phyloP scores from a whole-genome alignment of 2,113 vertebrate species.

The Pleuronectes platessa region DNA sequence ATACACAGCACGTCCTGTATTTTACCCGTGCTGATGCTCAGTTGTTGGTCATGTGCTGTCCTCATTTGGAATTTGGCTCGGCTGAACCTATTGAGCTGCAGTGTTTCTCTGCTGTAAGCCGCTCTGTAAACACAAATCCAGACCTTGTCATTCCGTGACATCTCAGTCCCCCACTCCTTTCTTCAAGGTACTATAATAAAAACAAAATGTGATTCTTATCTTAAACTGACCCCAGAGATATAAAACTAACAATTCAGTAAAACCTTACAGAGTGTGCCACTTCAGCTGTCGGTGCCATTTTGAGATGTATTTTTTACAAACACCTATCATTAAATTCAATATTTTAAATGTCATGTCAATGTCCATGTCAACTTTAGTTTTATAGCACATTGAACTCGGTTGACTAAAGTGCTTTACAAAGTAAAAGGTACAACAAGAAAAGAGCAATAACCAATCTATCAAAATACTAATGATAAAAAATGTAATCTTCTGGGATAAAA shows the following conservation, averaged over 20 bases:
- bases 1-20: background rate
- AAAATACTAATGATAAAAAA: too few species aligned
- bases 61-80: background rate
- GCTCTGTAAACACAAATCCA: slow-evolving; percentile 32
- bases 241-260: background rate
- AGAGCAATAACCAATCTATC: too few species aligned
- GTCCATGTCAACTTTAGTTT: too few species aligned
- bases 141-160: slow-evolving; percentile 7
- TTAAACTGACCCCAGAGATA: background rate
- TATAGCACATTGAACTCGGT: too few species aligned
- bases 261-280: too few species aligned
- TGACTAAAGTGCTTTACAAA: too few species aligned
- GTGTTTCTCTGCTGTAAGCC: background rate
- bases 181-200: background rate
- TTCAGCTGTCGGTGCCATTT: background rate
- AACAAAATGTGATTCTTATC: background rate
- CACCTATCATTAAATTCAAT: too few species aligned
- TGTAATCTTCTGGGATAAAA: background rate
- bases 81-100: slow-evolving; percentile 17
- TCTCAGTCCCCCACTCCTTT: slow-evolving; percentile 1
- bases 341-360: too few species aligned
- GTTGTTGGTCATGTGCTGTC: slow-evolving; percentile 13
- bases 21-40: slow-evolving; percentile 13
- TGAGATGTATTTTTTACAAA: too few species aligned
- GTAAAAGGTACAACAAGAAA: too few species aligned